Evolutionary conservation across 1,140 invertebrate species (phyloP).

Genomic region (Drosophila parabipectinata): DNA sequence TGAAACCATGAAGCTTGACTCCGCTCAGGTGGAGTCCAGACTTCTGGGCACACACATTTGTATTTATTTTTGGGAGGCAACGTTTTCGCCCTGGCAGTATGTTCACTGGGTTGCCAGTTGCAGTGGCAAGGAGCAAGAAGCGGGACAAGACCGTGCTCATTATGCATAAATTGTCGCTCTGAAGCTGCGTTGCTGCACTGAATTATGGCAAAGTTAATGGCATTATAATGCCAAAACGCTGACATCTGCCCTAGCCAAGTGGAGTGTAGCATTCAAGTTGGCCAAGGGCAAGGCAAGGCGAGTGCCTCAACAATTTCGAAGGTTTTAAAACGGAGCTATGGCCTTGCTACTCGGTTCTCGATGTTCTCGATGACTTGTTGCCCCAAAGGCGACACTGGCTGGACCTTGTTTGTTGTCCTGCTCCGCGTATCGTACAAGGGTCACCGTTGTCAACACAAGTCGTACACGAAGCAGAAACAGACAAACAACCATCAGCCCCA

Average conservation of each 20-base stretch:
- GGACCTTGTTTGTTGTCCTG: conserved; percentile 51
- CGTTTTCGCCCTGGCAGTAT: not conserved
- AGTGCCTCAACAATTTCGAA: not conserved
- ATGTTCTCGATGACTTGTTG: conserved; percentile 42
- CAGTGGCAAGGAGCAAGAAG: conserved; percentile 7
- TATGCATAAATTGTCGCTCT: conserved; percentile 76
- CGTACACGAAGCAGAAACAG: conserved; percentile 27
- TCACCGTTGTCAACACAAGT: conserved; percentile 48
- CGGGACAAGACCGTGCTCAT: conserved; percentile 57
- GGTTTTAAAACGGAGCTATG: conserved; percentile 21
- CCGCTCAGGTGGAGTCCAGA: too few species aligned
- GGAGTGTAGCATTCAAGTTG: conserved; percentile 27
- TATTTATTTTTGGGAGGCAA: not conserved
- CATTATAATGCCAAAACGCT: conserved; percentile 74
- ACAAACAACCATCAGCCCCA: conserved; percentile 27
- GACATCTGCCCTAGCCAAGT: conserved; percentile 31
- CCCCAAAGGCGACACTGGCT: conserved; percentile 25
- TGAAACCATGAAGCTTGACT: not conserved
- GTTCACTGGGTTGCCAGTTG: conserved; percentile 43
- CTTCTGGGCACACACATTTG: not conserved
- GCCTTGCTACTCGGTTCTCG: conserved; percentile 4
- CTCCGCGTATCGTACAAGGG: conserved; percentile 29
- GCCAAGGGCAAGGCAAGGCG: conserved; percentile 30
- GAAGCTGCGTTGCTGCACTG: conserved; percentile 65
- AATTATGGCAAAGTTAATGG: conserved; percentile 80